These are phyloP conservation scores for Lethrus apterus DNA, from an alignment of 1,140 invertebrate genomes.

Conservation along the genomic window DNA sequence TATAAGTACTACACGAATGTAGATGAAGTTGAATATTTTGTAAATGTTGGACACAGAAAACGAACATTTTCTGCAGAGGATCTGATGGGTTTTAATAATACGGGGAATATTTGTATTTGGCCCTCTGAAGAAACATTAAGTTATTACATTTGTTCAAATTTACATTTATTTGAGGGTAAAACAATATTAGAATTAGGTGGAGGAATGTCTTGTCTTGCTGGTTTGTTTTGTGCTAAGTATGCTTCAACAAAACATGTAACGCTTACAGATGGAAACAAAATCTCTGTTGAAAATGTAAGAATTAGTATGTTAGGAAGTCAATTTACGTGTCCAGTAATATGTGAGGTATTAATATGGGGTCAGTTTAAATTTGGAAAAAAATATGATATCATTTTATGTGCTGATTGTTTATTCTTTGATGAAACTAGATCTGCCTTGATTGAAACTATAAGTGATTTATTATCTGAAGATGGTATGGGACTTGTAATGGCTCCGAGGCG, in stretches of 20 bases:
- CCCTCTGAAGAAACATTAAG: slow-evolving; percentile 80
- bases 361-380: slow-evolving; percentile 30
- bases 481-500: slow-evolving; percentile 71
- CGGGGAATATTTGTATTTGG: slow-evolving; percentile 87
- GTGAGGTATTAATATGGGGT: slow-evolving; percentile 47
- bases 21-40: slow-evolving; percentile 40
- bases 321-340: slow-evolving; percentile 40
- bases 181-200: slow-evolving; percentile 73
- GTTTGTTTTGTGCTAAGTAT: slow-evolving; percentile 66
- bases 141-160: slow-evolving; percentile 64
- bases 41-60: slow-evolving; percentile 52
- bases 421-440: slow-evolving; percentile 65
- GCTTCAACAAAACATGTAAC: slow-evolving; percentile 50
- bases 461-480: slow-evolving; percentile 58
- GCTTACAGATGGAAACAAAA: slow-evolving; percentile 72
- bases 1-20: slow-evolving; percentile 49
- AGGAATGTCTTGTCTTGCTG: slow-evolving; percentile 79
- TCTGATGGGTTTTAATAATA: slow-evolving; percentile 82
- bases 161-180: slow-evolving; percentile 55
- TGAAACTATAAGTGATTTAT: slow-evolving; percentile 57
- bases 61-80: slow-evolving; percentile 59
- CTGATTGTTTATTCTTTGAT: slow-evolving; percentile 81
- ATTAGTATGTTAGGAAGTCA: slow-evolving; percentile 56
- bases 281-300: slow-evolving; percentile 67
- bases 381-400: slow-evolving; percentile 67